These are phyloP conservation scores for Epicauta chinensis DNA, from an alignment of 1,140 invertebrate genomes.

Conservation along the genomic window DNA sequence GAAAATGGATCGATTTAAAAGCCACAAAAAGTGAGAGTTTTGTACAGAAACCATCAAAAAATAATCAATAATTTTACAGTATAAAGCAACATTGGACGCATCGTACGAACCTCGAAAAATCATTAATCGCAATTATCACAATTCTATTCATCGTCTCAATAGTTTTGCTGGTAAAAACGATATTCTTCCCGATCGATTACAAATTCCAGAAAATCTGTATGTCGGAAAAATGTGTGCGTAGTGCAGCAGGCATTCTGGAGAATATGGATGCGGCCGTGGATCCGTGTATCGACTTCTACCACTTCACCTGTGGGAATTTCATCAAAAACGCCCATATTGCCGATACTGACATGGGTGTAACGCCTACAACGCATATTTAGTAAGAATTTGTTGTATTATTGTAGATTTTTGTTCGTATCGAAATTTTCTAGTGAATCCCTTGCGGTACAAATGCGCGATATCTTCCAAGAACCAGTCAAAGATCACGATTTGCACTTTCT, in stretches of 20 bases:
- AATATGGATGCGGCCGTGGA: constrained; percentile 44
- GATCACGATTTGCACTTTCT: constrained; percentile 6
- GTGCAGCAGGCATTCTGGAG: constrained; percentile 4
- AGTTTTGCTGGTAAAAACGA: no score
- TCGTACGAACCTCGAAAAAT: no score
- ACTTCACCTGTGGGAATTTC: constrained; percentile 58
- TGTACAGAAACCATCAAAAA: no score
- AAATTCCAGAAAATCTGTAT: constrained; percentile 8
- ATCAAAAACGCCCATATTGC: constrained; percentile 46
- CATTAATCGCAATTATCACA: no score
- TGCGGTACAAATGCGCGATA: not conserved
- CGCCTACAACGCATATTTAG: not conserved
- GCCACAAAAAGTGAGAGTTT: no score
- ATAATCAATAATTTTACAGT: no score
- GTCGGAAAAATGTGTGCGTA: constrained; percentile 9
- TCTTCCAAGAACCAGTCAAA: constrained; percentile 12
- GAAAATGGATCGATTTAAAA: no score
- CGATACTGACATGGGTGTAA: constrained; percentile 44
- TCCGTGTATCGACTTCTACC: constrained; percentile 72
- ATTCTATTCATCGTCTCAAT: no score
- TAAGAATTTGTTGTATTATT: not conserved
- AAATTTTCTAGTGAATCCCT: not conserved
- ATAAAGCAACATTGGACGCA: no score
- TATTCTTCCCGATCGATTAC: no score
- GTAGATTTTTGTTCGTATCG: not conserved